Percentiles rank a stretch among this genome's conserved stretches.
These are phyloP conservation scores for Heteropelma amictum DNA, from an alignment of 2,888 invertebrate species.

Conservation along the genomic window DNA sequence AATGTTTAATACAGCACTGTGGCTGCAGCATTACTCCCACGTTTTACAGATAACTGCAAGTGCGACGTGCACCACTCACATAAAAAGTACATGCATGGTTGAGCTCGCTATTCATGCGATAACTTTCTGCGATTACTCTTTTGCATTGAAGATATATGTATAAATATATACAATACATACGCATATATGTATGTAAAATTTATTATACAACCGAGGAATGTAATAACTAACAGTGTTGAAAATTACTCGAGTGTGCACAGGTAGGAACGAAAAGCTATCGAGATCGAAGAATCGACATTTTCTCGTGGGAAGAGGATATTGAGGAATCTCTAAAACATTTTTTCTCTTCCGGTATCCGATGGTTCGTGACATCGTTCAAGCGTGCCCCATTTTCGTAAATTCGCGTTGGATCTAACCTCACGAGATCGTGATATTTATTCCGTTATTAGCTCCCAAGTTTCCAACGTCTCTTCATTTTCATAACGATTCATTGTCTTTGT, in stretches of 20 bases:
- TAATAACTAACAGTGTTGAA: not conserved
- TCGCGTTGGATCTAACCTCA: not conserved
- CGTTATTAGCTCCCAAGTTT: not conserved
- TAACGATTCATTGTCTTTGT: conserved; percentile 40
- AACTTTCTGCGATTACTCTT: too few relatives aligned
- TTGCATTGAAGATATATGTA: not conserved
- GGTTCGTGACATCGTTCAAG: conserved; percentile 49
- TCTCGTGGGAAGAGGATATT: conserved; percentile 31
- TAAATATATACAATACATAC: not conserved
- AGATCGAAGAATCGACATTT: not conserved
- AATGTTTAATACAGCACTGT: not conserved
- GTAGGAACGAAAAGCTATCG: not conserved
- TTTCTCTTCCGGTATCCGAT: not conserved
- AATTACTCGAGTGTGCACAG: conserved; percentile 6
- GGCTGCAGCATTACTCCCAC: conserved; percentile 45
- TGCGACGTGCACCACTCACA: conserved; percentile 17
- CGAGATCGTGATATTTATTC: too few relatives aligned
- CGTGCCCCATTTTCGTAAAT: conserved; percentile 31
- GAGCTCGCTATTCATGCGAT: conserved; percentile 50
- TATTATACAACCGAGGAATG: not conserved
- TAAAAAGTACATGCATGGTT: conserved; percentile 47
- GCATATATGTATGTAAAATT: not conserved
- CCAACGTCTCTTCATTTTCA: conserved; percentile 2
- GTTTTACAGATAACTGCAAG: conserved; percentile 41
- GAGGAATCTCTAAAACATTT: not conserved